Conservation (phyloP, 2,113 vertebrate species). For the Macroglossus sobrinus region DNA sequence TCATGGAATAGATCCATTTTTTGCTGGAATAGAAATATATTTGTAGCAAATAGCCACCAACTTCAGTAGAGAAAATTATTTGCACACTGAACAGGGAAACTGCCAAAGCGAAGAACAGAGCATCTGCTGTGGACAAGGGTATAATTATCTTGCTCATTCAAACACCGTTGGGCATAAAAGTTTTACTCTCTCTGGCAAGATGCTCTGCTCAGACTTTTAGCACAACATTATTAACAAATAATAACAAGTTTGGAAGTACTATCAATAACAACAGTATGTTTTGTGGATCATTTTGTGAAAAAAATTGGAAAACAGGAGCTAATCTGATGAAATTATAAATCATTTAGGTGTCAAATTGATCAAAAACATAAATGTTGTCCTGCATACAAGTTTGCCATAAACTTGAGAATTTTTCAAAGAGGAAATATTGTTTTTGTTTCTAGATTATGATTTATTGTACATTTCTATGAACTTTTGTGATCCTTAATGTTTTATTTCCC, state of each 20-base stretch:
- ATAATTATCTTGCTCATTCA: constrained; percentile 71
- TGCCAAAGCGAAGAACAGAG: constrained; percentile 66
- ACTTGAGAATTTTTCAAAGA: neutral
- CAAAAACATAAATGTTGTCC: neutral
- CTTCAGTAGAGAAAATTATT: constrained; percentile 53
- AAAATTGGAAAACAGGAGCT: neutral
- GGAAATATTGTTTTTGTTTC: neutral
- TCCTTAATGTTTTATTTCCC: neutral
- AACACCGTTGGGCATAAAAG: constrained; percentile 65
- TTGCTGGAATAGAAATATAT: constrained; percentile 12
- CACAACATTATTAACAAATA: constrained; percentile 61
- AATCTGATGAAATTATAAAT: constrained; percentile 44
- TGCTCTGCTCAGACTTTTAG: constrained; percentile 48
- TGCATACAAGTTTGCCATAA: neutral
- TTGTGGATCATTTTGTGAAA: constrained; percentile 3
- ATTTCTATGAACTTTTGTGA: neutral
- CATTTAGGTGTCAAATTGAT: constrained; percentile 41
- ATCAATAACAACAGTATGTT: constrained; percentile 34
- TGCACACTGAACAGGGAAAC: constrained; percentile 53
- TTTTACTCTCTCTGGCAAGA: constrained; percentile 61
- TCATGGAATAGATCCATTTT: constrained; percentile 10
- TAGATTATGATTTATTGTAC: neutral
- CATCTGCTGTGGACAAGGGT: constrained; percentile 68
- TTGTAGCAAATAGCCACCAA: constrained; percentile 39
- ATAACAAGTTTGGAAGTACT: constrained; percentile 49